These are phyloP conservation scores for Crotalus tigris DNA, from an alignment of 2,113 vertebrate species.

Conservation along the genomic window DNA sequence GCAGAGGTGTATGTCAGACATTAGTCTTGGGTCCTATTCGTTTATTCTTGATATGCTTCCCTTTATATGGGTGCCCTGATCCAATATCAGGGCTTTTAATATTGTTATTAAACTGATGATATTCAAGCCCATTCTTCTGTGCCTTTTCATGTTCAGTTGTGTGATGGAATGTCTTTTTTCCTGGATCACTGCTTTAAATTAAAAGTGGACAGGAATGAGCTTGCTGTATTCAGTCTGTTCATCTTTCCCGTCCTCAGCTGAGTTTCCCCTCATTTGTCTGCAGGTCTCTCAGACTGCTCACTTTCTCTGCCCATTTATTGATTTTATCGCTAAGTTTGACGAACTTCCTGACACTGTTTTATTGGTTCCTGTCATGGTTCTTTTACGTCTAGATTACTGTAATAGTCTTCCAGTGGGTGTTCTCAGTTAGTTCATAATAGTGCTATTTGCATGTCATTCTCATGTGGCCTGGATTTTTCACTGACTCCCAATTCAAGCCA, in stretches of 20 bases:
- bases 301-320: not conserved
- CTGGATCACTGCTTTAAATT: not conserved
- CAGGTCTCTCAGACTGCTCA: not conserved
- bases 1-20: not conserved
- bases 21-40: not conserved
- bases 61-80: not conserved
- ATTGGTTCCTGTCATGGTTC: not conserved
- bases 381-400: not conserved
- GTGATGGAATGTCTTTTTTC: not conserved
- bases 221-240: not conserved
- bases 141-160: not conserved
- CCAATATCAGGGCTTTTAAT: not conserved
- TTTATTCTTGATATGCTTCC: not conserved
- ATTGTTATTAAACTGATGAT: not conserved
- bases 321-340: not conserved
- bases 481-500: not conserved
- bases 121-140: not conserved
- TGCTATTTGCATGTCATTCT: not conserved
- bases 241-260: not conserved
- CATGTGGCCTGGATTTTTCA: not conserved
- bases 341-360: not conserved
- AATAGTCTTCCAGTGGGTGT: not conserved
- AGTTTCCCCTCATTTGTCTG: not conserved
- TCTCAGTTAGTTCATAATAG: not conserved
- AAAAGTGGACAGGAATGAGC: not conserved